Evolutionary conservation across 2,888 invertebrate species (phyloP).

Genomic region (Portevinia maculata): DNA sequence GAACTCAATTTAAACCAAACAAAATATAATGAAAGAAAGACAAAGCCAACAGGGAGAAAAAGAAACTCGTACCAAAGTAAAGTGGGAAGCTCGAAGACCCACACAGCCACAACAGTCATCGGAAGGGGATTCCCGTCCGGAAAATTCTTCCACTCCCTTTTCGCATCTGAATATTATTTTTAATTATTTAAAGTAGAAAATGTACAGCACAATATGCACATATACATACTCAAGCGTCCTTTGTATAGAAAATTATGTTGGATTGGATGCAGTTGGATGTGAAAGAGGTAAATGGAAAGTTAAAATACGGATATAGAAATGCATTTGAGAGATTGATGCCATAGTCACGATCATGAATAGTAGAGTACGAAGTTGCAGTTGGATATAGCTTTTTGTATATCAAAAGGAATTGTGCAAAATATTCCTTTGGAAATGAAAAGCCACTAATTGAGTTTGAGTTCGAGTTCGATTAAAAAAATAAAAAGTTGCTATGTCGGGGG

Average conservation of each 20-base stretch:
- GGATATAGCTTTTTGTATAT: not conserved
- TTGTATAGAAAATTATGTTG: slow-evolving; percentile 5
- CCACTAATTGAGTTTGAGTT: not conserved
- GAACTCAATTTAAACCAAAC: slow-evolving; percentile 36
- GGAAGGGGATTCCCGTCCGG: not conserved
- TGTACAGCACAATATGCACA: slow-evolving; percentile 4
- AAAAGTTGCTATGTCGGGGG: too few relatives aligned
- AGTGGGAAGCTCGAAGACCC: slow-evolving; percentile 34
- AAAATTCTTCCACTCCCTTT: slow-evolving; percentile 1
- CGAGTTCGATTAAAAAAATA: too few relatives aligned
- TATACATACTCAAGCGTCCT: slow-evolving; percentile 2
- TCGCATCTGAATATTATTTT: slow-evolving; percentile 27
- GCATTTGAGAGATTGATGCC: slow-evolving; percentile 38
- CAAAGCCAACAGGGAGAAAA: not conserved
- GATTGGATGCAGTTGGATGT: not conserved
- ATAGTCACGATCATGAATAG: not conserved
- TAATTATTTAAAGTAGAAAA: slow-evolving; percentile 51
- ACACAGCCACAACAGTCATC: slow-evolving; percentile 1
- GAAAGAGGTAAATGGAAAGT: slow-evolving; percentile 2
- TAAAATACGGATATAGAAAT: slow-evolving; percentile 25
- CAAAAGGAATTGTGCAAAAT: not conserved
- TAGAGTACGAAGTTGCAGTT: slow-evolving; percentile 4
- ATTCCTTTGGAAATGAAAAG: not conserved
- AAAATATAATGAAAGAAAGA: slow-evolving; percentile 12
- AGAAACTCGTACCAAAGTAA: not conserved